These are phyloP conservation scores for Chelon labrosus DNA, from an alignment of 2,797 vertebrate species.

Conservation along the genomic window DNA sequence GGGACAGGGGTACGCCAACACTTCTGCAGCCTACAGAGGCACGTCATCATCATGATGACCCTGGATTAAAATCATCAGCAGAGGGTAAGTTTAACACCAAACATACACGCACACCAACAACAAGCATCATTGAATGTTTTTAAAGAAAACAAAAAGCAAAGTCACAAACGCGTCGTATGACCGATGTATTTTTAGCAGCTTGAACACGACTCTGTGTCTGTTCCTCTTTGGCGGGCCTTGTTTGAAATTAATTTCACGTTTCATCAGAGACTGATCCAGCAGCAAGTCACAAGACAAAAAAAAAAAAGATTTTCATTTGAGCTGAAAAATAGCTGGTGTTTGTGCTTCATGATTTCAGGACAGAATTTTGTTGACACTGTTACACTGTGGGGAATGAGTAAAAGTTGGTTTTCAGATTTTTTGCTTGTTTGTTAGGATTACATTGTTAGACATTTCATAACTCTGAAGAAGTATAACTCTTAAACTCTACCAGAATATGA, in stretches of 20 bases:
- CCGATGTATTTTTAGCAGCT: not conserved
- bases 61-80: not conserved
- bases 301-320: conserved; percentile 21
- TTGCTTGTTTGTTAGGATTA: too few relatives aligned
- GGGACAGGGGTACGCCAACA: not conserved
- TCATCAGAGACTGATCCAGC: not conserved
- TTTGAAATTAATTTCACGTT: conserved; percentile 45
- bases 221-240: conserved; percentile 3
- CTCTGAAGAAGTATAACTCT: not conserved
- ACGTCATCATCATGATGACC: not conserved
- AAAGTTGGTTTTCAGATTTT: too few relatives aligned
- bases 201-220: conserved; percentile 8
- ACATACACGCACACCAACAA: not conserved
- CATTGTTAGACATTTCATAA: too few relatives aligned
- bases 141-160: not conserved
- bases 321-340: not conserved
- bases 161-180: conserved; percentile 16
- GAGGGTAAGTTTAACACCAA: conserved; percentile 16
- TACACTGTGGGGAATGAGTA: not conserved
- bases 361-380: not conserved
- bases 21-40: not conserved
- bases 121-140: not conserved
- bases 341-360: not conserved
- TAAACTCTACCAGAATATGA: not conserved
- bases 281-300: conserved; percentile 45